Conservation (phyloP, 2,113 vertebrate species). For the Elaphurus davidianus region DNA sequence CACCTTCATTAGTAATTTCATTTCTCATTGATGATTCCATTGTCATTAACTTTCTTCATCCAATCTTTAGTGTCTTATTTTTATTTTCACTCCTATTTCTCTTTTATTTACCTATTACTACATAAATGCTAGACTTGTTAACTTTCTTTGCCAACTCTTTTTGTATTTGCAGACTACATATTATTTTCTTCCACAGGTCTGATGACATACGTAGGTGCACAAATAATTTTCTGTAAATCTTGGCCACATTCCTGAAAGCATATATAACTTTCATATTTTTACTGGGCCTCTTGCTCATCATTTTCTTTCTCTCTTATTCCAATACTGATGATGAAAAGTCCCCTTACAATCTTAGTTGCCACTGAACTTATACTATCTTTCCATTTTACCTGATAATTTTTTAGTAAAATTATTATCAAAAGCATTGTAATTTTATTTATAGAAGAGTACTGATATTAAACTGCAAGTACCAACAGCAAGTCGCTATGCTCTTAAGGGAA, state of each 20-base stretch:
- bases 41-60: conserved; percentile 71
- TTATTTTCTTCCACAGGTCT: background rate
- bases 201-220: background rate
- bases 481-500: background rate
- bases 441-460: background rate
- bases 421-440: background rate
- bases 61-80: conserved; percentile 30
- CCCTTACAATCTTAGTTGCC: background rate
- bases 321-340: background rate
- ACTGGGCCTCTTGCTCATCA: background rate
- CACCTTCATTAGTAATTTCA: conserved; percentile 49
- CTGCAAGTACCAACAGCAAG: background rate
- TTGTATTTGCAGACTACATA: background rate
- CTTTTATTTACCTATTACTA: conserved; percentile 52
- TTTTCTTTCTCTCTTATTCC: background rate
- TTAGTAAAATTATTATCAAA: background rate
- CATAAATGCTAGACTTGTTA: conserved; percentile 50
- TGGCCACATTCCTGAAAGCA: background rate
- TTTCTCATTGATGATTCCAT: conserved; percentile 43
- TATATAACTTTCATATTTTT: background rate
- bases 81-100: conserved; percentile 56
- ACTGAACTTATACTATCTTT: background rate
- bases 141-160: conserved; percentile 57
- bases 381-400: background rate
- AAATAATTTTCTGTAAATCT: background rate